Evolutionary conservation across 2,888 invertebrate species (phyloP), one percentile per base, ranked within the genome.

Genomic region (Horisme vitalbata): DNA sequence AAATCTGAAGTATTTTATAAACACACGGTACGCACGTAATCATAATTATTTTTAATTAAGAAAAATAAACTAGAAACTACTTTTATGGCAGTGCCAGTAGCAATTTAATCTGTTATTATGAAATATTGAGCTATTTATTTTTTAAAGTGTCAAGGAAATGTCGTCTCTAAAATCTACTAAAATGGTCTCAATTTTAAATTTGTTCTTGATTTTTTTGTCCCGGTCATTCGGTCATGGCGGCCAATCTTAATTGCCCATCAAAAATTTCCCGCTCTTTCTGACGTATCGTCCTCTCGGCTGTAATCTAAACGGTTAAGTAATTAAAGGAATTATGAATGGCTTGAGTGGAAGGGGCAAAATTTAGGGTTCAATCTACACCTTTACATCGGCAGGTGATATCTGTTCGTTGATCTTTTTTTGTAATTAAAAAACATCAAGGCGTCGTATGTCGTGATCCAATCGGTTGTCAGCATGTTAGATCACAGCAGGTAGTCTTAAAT

Each of bases 301-400:
- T 63, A 35, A 68, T 71, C 74, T 73, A 71, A 73, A 71, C 63
- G 66, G 63, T 63, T 65, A 37, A 39, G 50, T 71, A 75, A 75
- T 76, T 69, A 74, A 75, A 65, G 57, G 59, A 63, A 68, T 63
- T 61, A 65, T 64, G 61, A 61, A 52, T 41, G 49, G 52, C 55
- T 21, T 53, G 55, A 61, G 59, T 58, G 52, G 61, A 63, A 61
- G 63, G 71, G 65, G 62, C n/a, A 61, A 66, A 80, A 79, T 82
- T 85, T 81, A 77, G 79, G 83, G 79, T 69, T 71, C 75, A 79
- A 84, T 80, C 79, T 80, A 81, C 87, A 86, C 86, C 86, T 85
- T 85, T 71, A 48, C 66, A 73, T 75, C 79, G 81, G 80, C 86
- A 88, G 87, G 87, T 87, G 87, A 79, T 75, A 71, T 75, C 69